Percentiles rank a stretch among this genome's conserved stretches.
phyloP scores from a whole-genome alignment of 2,888 invertebrate genomes.

The Arenicola marina region DNA sequence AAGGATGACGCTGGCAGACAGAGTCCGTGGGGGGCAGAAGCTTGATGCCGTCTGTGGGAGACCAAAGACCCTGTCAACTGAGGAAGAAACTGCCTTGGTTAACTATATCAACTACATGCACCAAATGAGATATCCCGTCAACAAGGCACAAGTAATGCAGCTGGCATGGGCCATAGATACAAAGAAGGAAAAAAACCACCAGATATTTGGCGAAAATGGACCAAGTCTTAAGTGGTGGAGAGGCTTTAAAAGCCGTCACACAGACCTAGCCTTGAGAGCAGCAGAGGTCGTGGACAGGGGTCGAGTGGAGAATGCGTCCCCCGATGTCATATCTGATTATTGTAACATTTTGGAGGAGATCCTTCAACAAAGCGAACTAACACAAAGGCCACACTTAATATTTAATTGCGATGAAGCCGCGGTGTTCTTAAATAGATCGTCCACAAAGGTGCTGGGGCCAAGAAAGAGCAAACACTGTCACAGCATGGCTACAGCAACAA shows the following conservation, averaged over 20 bases:
- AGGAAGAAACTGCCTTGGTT: not conserved
- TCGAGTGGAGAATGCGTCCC: not conserved
- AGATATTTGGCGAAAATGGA: not conserved
- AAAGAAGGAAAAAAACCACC: not conserved
- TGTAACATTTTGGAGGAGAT: not conserved
- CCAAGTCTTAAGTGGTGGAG: slow-evolving; percentile 2
- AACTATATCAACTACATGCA: not conserved
- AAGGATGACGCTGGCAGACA: slow-evolving; percentile 2
- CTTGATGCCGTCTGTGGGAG: not conserved
- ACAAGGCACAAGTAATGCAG: not conserved
- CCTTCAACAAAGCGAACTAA: not conserved
- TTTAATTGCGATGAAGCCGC: slow-evolving; percentile 13
- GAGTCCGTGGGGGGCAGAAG: not conserved
- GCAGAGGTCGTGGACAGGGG: not conserved
- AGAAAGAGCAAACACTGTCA: slow-evolving; percentile 9
- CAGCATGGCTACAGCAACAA: not conserved
- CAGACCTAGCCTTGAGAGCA: not conserved
- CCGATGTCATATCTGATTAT: slow-evolving; percentile 4
- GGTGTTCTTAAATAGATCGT: slow-evolving; percentile 9
- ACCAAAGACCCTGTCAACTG: not conserved
- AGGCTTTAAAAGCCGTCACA: not conserved
- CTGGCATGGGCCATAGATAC: not conserved
- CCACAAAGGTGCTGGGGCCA: not conserved
- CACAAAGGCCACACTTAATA: not conserved
- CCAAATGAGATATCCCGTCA: not conserved